Evolutionary conservation across 2,888 invertebrate genomes (phyloP).

Genomic region (Boloria selene): DNA sequence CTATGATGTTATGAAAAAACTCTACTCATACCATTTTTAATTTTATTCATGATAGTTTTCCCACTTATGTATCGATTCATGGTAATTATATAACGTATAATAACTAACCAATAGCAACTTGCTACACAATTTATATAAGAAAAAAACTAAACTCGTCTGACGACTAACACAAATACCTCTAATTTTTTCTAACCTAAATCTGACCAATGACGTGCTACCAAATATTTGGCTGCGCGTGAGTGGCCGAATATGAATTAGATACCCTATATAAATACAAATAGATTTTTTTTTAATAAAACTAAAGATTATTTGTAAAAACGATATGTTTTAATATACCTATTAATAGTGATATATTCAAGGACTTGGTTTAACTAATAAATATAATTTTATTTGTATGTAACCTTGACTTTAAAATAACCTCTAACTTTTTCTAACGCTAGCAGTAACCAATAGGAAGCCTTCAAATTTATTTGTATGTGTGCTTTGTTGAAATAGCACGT

Average conservation of each 20-base stretch:
- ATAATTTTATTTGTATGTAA: background rate
- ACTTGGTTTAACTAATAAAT: no score
- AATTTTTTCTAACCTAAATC: constrained; percentile 62
- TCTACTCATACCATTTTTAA: no score
- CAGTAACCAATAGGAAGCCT: constrained; percentile 24
- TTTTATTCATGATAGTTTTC: no score
- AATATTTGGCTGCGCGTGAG: constrained; percentile 41
- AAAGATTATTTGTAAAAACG: background rate
- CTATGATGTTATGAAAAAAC: no score
- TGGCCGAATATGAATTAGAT: constrained; percentile 35
- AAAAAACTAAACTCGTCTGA: constrained; percentile 7
- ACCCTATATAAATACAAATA: constrained; percentile 15
- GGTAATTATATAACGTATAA: background rate
- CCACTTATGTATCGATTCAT: no score
- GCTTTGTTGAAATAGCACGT: background rate
- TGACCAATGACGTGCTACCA: constrained; percentile 55
- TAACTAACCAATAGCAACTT: constrained; percentile 8
- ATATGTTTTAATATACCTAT: no score
- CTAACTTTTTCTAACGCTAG: constrained; percentile 25
- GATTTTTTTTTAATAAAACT: background rate
- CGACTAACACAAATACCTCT: constrained; percentile 39
- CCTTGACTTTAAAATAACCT: constrained; percentile 13
- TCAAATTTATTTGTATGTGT: background rate
- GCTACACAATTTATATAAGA: constrained; percentile 9
- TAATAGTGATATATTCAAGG: no score